Evolutionary conservation across 2,797 vertebrate genomes (phyloP), one percentile per base, ranked within the genome.

Genomic region (Schizothorax lantsangensis): DNA sequence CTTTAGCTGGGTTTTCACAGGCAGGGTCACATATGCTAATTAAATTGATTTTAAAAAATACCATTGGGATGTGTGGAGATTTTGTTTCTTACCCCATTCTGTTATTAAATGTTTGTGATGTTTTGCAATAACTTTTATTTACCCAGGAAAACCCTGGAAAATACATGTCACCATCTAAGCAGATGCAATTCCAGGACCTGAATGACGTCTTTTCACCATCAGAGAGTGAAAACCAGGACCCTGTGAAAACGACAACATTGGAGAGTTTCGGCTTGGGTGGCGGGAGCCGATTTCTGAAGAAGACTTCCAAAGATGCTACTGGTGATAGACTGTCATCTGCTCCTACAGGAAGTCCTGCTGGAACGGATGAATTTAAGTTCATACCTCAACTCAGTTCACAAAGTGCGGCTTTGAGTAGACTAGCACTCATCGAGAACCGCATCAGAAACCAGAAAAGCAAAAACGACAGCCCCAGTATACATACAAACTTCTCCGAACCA

Each of bases 221-320:
- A 0, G 93, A 83, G 38, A 68, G 90, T 83, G 83, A 57, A 0
- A 3, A 62, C 1, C 69, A 84, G 17, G 57, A 21, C 3, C 75
- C 17, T 30, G 19, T 21, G 8, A 36, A 69, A 7, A 6, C 6
- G 6, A 33, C 64, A 2, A 17, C 30, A 17, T 8, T 66, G 64
- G 64, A 66, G 40, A 36, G 88, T 79, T 89, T 90, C 81, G 59
- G 75, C 83, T 83, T 83, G 85, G 93, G 88, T 0, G 11, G 66
- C 1, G 91, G 15, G 0, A 93, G 92, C 88, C 92, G 96, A 59
- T 97, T 97, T 91, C 89, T 97, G 8, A 97, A 96, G 87, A 95
- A 94, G 57, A 86, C 86, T 10, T 79, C 91, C 5, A 87, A 80
- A 21, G 68, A 88, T 72, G 62, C 82, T 38, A 6, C 80, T 4